phyloP scores from a whole-genome alignment of 2,113 vertebrate genomes.

The Arothron firmamentum region DNA sequence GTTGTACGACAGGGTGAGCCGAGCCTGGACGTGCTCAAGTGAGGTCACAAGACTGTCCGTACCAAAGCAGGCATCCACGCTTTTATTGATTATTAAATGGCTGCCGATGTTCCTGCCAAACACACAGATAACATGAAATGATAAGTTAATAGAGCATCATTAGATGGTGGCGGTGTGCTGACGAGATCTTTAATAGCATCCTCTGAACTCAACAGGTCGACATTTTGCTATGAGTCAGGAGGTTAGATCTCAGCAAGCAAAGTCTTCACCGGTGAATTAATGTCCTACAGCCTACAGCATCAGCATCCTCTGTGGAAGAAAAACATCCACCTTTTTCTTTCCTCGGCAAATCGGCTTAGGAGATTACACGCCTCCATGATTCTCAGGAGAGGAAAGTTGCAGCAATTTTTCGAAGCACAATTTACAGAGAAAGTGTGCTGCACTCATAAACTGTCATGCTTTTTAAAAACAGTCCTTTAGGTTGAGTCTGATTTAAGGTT shows the following conservation, averaged over 20 bases:
- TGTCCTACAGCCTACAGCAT: constrained; percentile 45
- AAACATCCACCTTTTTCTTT: constrained; percentile 33
- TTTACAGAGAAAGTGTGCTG: constrained; percentile 23
- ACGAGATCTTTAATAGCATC: constrained; percentile 11
- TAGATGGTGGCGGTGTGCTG: neutral
- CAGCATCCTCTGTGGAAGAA: constrained; percentile 29
- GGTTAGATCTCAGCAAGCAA: constrained; percentile 30
- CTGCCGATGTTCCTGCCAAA: constrained; percentile 87
- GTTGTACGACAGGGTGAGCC: constrained; percentile 93
- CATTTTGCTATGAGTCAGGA: constrained; percentile 26
- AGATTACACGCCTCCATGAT: constrained; percentile 62
- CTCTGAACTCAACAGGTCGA: constrained; percentile 4
- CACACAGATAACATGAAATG: neutral
- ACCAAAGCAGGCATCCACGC: constrained; percentile 81
- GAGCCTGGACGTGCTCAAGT: constrained; percentile 89
- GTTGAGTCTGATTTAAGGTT: constrained; percentile 11
- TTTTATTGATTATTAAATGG: constrained; percentile 81
- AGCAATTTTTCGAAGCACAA: constrained; percentile 26
- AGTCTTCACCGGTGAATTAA: constrained; percentile 57
- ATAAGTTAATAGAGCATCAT: neutral
- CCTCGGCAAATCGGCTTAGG: constrained; percentile 54
- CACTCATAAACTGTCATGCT: constrained; percentile 8
- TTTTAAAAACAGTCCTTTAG: constrained; percentile 2
- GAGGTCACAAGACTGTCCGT: constrained; percentile 80
- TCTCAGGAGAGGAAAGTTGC: constrained; percentile 17